Conservation (phyloP, 2,888 invertebrate species). For the Phlogophora meticulosa region DNA sequence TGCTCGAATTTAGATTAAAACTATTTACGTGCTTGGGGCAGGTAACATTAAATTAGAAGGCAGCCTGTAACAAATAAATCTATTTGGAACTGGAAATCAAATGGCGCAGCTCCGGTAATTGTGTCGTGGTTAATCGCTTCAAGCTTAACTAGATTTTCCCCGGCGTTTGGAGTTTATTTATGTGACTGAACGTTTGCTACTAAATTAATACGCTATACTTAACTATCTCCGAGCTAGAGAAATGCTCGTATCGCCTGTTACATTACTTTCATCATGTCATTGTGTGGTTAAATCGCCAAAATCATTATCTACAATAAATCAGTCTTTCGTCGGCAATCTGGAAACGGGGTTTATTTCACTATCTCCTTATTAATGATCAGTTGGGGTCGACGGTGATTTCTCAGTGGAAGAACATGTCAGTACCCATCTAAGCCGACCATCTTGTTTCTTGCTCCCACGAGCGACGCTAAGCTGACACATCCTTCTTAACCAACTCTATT, state of each 20-base stretch:
- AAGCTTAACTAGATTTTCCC: constrained; percentile 59
- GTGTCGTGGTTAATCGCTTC: constrained; percentile 56
- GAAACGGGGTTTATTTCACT: constrained; percentile 37
- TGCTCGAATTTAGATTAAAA: constrained; percentile 54
- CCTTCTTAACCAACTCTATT: constrained; percentile 65
- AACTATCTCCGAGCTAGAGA: constrained; percentile 20
- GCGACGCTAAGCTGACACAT: constrained; percentile 68
- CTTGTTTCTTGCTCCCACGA: constrained; percentile 56
- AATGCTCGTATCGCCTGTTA: constrained; percentile 20
- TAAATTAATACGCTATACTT: constrained; percentile 39
- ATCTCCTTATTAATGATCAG: constrained; percentile 52
- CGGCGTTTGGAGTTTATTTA: constrained; percentile 49
- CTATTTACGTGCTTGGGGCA: constrained; percentile 58
- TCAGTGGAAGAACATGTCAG: constrained; percentile 55
- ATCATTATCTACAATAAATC: constrained; percentile 47
- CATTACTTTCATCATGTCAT: constrained; percentile 16
- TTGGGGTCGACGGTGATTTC: constrained; percentile 47
- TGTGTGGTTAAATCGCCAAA: constrained; percentile 12
- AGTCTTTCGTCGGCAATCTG: constrained; percentile 40
- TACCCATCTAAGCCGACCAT: constrained; percentile 48
- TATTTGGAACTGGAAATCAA: constrained; percentile 61
- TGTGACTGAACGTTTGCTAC: constrained; percentile 33
- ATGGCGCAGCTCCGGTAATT: constrained; percentile 51
- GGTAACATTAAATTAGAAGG: constrained; percentile 57
- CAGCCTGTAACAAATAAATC: constrained; percentile 56